Evolutionary conservation across 2,888 invertebrate genomes (phyloP).

Genomic region (Volucella bombylans): DNA sequence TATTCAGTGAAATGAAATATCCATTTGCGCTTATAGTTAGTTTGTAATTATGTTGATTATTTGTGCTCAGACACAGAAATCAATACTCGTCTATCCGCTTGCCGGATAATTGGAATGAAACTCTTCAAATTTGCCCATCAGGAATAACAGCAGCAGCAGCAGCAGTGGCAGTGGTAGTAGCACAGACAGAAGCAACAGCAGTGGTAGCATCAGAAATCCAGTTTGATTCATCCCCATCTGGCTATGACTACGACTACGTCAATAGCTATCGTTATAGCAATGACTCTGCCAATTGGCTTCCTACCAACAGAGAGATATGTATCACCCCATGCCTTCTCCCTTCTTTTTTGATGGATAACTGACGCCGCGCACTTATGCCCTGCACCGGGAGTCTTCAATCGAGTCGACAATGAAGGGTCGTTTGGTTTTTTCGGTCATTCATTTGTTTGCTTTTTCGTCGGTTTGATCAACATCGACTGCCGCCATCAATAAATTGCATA

Average conservation of each 20-base stretch:
- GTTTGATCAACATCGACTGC: conserved; percentile 69
- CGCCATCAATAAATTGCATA: conserved; percentile 72
- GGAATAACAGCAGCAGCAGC: conserved; percentile 11
- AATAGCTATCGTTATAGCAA: no score
- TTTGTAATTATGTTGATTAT: conserved; percentile 64
- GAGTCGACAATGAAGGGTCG: conserved; percentile 65
- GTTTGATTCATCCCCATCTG: conserved; percentile 32
- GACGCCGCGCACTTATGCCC: background rate
- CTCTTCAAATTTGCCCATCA: conserved; percentile 66
- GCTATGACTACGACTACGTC: background rate
- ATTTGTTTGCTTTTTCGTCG: conserved; percentile 66
- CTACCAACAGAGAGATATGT: conserved; percentile 4
- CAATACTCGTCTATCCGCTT: conserved; percentile 61
- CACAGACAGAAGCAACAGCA: conserved; percentile 2
- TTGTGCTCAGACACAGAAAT: conserved; percentile 63
- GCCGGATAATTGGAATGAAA: conserved; percentile 67
- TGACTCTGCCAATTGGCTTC: background rate
- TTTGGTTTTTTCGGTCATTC: conserved; percentile 35
- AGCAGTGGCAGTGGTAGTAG: background rate
- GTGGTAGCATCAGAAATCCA: conserved; percentile 49
- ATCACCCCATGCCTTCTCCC: conserved; percentile 8
- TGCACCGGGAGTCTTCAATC: conserved; percentile 35
- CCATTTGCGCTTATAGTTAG: conserved; percentile 59
- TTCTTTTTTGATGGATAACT: background rate
- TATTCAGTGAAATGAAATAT: conserved; percentile 61